Base-by-base conservation (phyloP, 2,113 vertebrate genomes). In the Limanda limanda region DNA sequence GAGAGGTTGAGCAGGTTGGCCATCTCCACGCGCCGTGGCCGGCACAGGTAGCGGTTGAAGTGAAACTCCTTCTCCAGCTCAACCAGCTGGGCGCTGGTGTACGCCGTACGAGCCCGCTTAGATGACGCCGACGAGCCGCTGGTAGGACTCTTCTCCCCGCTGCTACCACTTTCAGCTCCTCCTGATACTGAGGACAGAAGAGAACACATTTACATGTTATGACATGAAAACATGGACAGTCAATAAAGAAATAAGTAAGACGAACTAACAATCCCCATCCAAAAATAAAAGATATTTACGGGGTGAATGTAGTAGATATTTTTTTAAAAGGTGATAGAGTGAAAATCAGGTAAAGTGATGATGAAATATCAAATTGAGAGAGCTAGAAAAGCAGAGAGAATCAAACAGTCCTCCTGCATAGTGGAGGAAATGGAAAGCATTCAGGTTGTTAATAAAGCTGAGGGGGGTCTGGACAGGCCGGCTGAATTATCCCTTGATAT, bases 31-130 rank as follows among this genome's bases (percentile, higher is more conserved):
- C 97, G 95, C 4, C 97, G 96, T 1, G 97, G 97, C 64, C 97
- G 88, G 92, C 97, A 98, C 92, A 99, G 94, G 94, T 99, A 99
- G 78, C 97, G 95, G 91, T 98, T 99, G 93, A 99, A 99, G 91
- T 99, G 98, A 92, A 99, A 99, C 89, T 95, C 94, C 85, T 95
- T 95, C 87, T 95, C 94, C 59, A 95, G 92, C 86, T 95, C 94
- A 0, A 95, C 98, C 86, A 99, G 95, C 96, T 99, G 98, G 5
- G 97, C 96, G 4, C 97, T 99, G 75, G 98, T 99, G 93, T 99
- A 99, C 17, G 98, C 98, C 0, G 98, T 99, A 69, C 98, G 96
- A n/a, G 98, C 97, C 76, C 98, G 95, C 92, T 99, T 99, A 71
- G 98, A 99, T 54, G 98, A 96, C 3, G 97, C 96, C 0, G 97